Conservation (phyloP, 2,113 vertebrate species). For the Xyliphius kryptos region DNA sequence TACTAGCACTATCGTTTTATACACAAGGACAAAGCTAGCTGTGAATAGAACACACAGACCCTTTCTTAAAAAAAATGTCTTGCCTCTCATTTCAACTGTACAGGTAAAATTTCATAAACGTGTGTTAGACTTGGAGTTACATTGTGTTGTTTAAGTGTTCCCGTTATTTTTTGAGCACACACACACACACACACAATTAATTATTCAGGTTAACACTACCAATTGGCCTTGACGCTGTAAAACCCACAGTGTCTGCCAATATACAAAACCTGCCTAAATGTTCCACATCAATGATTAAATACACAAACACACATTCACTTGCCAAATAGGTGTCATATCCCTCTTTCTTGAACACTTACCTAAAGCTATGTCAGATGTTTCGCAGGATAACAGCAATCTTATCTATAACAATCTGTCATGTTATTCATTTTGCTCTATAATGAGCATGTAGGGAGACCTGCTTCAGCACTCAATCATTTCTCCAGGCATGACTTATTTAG, state of each 20-base stretch:
- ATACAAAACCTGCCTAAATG: no score
- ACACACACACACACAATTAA: background rate
- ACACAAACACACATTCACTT: background rate
- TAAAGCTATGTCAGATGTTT: background rate
- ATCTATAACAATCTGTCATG: slow-evolving; percentile 7
- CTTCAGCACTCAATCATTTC: background rate
- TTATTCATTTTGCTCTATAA: background rate
- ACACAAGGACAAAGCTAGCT: no score
- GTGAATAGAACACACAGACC: no score
- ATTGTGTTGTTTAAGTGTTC: no score
- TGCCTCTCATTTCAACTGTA: no score
- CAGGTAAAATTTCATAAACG: no score
- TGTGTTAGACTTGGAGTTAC: no score
- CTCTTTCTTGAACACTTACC: background rate
- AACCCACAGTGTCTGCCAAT: no score
- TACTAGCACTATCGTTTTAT: no score
- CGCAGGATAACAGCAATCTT: background rate
- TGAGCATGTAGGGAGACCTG: background rate
- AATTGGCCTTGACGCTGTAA: no score
- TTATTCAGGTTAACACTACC: background rate
- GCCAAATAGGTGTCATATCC: background rate
- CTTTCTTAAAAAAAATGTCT: no score
- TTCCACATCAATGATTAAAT: background rate
- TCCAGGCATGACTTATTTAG: background rate
- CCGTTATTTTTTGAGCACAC: no score